These are phyloP conservation scores for Lysandra bellargus DNA, from an alignment of 2,888 invertebrate species.

Conservation along the genomic window DNA sequence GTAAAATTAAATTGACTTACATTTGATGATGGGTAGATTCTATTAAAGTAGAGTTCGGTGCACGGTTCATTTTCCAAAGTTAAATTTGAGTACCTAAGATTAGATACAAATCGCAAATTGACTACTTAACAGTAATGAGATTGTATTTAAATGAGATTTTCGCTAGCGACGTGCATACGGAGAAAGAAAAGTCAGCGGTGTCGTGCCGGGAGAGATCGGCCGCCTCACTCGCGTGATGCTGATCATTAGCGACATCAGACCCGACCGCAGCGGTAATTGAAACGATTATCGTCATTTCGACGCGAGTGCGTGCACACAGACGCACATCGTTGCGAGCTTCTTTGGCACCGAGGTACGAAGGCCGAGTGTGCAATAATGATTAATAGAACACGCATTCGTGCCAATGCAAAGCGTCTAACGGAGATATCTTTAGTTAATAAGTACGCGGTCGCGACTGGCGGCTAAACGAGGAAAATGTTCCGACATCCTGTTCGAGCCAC, in stretches of 20 bases:
- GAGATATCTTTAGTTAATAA: conserved; percentile 35
- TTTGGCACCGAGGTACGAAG: conserved; percentile 40
- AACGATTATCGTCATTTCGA: conserved; percentile 36
- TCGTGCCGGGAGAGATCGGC: conserved; percentile 44
- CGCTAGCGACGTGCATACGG: conserved; percentile 31
- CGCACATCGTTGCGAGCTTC: conserved; percentile 40
- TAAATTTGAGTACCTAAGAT: not conserved
- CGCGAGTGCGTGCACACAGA: conserved; percentile 33
- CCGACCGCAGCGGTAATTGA: conserved; percentile 37
- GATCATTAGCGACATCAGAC: conserved; percentile 36
- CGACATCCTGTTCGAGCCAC: conserved; percentile 64
- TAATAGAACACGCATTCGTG: conserved; percentile 39
- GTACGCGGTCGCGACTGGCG: conserved; percentile 45
- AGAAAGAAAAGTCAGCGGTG: conserved; percentile 35
- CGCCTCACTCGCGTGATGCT: conserved; percentile 39
- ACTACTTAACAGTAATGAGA: not conserved
- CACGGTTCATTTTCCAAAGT: no score
- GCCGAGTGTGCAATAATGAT: conserved; percentile 40
- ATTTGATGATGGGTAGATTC: no score
- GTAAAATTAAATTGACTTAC: no score
- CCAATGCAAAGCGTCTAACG: conserved; percentile 32
- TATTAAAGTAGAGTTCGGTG: no score
- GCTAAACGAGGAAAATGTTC: conserved; percentile 64
- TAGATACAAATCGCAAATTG: not conserved
- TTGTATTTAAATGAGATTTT: conserved; percentile 32